Evolutionary conservation across 1,140 invertebrate species (phyloP).

Genomic region (Rhagoletis zephyria): DNA sequence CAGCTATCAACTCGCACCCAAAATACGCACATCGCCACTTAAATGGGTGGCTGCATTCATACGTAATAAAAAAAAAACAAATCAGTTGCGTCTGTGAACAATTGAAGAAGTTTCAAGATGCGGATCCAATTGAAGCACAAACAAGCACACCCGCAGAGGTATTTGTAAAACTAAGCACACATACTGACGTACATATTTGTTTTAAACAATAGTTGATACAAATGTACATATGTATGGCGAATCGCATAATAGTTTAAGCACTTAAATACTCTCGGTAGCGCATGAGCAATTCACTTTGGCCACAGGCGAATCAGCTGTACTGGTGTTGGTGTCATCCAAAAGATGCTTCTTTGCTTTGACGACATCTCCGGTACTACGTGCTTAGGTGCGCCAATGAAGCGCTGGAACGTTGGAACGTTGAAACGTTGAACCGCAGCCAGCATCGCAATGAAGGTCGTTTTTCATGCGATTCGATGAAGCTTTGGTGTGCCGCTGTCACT

Average conservation of each 20-base stretch:
- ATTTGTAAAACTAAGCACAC: background rate
- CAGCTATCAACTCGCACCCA: background rate
- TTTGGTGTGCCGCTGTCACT: background rate
- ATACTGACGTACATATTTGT: background rate
- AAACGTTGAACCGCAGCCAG: background rate
- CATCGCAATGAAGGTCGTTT: slow-evolving; percentile 41
- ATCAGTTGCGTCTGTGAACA: background rate
- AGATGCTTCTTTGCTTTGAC: background rate
- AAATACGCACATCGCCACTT: background rate
- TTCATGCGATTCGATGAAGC: background rate
- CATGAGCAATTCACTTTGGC: background rate
- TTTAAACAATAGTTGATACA: background rate
- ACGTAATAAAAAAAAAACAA: too few relatives aligned
- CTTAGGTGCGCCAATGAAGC: slow-evolving; percentile 10
- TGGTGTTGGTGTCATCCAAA: background rate
- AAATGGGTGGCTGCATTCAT: too few relatives aligned
- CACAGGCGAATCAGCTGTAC: background rate
- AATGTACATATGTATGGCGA: background rate
- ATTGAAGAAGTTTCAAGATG: slow-evolving; percentile 23
- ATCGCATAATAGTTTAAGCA: background rate
- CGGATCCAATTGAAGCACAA: background rate
- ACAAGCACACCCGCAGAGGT: background rate
- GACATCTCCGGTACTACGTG: background rate
- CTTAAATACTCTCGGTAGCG: background rate
- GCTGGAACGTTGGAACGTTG: too few relatives aligned